phyloP scores from a whole-genome alignment of 1,140 invertebrate genomes.

The Philaenus spumarius region DNA sequence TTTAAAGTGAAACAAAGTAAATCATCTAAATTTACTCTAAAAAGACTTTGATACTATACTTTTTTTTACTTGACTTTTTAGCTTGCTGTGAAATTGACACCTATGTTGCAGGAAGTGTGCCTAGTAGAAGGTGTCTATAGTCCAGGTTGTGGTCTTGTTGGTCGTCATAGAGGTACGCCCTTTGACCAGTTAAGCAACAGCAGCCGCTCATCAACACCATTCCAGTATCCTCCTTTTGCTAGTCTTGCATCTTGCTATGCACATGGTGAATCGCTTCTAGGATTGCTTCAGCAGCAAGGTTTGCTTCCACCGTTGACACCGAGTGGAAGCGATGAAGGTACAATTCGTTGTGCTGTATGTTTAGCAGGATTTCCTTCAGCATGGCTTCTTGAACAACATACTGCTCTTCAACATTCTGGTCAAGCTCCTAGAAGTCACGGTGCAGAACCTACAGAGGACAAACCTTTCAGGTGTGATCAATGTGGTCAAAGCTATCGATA shows the following conservation, averaged over 20 bases:
- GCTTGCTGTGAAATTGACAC: too few species aligned
- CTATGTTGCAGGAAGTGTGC: slow-evolving; percentile 29
- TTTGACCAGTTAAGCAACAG: slow-evolving; percentile 29
- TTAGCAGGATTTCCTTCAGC: slow-evolving; percentile 73
- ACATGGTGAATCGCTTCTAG: slow-evolving; percentile 34
- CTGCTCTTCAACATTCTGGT: slow-evolving; percentile 64
- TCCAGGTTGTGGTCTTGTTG: slow-evolving; percentile 15
- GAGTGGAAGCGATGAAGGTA: slow-evolving; percentile 37
- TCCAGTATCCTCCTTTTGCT: slow-evolving; percentile 38
- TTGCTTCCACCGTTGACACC: slow-evolving; percentile 32
- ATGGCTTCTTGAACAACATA: slow-evolving; percentile 74
- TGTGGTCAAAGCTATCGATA: slow-evolving; percentile 86
- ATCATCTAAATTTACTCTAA: too few species aligned
- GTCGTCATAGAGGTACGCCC: slow-evolving; percentile 12
- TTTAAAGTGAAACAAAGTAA: too few species aligned
- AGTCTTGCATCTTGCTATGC: slow-evolving; percentile 40
- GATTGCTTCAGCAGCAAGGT: slow-evolving; percentile 39
- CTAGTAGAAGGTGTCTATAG: slow-evolving; percentile 30
- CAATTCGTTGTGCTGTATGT: slow-evolving; percentile 59
- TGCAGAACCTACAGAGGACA: slow-evolving; percentile 56
- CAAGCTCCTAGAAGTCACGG: slow-evolving; percentile 27
- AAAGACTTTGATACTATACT: too few species aligned
- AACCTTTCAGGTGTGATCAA: slow-evolving; percentile 85
- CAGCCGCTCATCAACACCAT: slow-evolving; percentile 41
- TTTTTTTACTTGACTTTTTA: too few species aligned